Conservation (phyloP, 1,140 invertebrate species). For the Sycophila sp. region DNA sequence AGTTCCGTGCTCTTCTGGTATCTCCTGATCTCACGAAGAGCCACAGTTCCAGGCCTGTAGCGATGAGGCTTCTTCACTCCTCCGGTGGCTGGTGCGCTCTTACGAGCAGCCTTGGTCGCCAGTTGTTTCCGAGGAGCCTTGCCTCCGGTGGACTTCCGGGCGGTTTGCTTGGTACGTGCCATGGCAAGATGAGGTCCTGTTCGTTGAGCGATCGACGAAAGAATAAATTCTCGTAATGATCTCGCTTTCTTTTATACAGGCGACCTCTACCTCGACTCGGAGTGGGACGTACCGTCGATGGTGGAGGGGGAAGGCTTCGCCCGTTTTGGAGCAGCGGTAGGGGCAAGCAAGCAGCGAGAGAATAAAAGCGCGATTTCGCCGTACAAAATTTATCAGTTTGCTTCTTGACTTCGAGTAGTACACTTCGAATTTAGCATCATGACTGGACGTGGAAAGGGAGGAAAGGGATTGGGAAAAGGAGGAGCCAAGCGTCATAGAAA, state of each 20-base stretch:
- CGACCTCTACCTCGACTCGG: background rate
- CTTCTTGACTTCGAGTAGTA: background rate
- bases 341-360: background rate
- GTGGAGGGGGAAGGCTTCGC: background rate
- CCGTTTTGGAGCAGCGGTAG: background rate
- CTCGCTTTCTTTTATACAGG: too few species aligned
- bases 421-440: background rate
- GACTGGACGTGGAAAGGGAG: slow-evolving; percentile 8
- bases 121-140: slow-evolving; percentile 85
- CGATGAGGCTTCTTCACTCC: slow-evolving; percentile 86
- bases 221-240: background rate
- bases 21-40: slow-evolving; percentile 84
- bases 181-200: slow-evolving; percentile 59
- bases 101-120: slow-evolving; percentile 79
- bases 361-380: background rate
- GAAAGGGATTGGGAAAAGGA: background rate
- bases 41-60: slow-evolving; percentile 82
- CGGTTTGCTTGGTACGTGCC: slow-evolving; percentile 89
- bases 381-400: background rate
- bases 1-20: slow-evolving; percentile 84
- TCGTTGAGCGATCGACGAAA: background rate
- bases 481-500: slow-evolving; percentile 76
- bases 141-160: slow-evolving; percentile 83
- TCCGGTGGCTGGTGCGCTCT: slow-evolving; percentile 85
- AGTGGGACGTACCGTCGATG: too few species aligned